phyloP scores from a whole-genome alignment of 2,888 invertebrate genomes.

The Erpobdella octoculata region DNA sequence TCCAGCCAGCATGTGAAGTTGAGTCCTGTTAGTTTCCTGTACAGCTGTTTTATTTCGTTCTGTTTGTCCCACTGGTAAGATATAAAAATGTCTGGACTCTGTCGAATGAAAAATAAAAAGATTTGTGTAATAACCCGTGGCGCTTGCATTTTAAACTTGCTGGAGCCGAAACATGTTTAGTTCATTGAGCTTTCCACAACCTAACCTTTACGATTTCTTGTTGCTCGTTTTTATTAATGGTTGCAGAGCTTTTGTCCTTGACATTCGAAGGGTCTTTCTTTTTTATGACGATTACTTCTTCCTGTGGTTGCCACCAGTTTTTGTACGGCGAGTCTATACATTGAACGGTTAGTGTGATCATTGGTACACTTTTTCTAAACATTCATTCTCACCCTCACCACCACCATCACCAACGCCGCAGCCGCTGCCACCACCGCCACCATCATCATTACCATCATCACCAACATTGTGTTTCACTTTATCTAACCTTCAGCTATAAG shows the following conservation, averaged over 20 bases:
- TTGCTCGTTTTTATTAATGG: too few species aligned
- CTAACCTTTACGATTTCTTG: not conserved
- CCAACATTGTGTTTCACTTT: not conserved
- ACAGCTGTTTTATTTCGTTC: constrained; percentile 43
- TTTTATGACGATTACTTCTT: constrained; percentile 39
- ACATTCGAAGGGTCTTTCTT: constrained; percentile 11
- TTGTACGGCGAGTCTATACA: constrained; percentile 35
- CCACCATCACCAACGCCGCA: too few species aligned
- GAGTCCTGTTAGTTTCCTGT: constrained; percentile 40
- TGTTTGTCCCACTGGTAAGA: constrained; percentile 51
- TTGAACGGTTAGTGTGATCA: too few species aligned
- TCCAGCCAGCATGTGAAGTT: constrained; percentile 49
- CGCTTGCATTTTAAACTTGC: too few species aligned
- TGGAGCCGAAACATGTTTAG: too few species aligned
- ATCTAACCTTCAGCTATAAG: constrained; percentile 4
- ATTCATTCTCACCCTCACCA: too few species aligned
- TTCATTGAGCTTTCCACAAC: too few species aligned
- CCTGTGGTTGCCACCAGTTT: constrained; percentile 44
- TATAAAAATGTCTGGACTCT: constrained; percentile 41
- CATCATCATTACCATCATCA: too few species aligned
- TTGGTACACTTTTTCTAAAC: too few species aligned
- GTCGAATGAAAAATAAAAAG: not conserved
- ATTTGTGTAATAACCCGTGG: not conserved
- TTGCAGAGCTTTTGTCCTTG: too few species aligned
- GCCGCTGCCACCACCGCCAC: too few species aligned